Evolutionary conservation across 1,140 invertebrate genomes (phyloP).

Genomic region (Cydia fagiglandana): DNA sequence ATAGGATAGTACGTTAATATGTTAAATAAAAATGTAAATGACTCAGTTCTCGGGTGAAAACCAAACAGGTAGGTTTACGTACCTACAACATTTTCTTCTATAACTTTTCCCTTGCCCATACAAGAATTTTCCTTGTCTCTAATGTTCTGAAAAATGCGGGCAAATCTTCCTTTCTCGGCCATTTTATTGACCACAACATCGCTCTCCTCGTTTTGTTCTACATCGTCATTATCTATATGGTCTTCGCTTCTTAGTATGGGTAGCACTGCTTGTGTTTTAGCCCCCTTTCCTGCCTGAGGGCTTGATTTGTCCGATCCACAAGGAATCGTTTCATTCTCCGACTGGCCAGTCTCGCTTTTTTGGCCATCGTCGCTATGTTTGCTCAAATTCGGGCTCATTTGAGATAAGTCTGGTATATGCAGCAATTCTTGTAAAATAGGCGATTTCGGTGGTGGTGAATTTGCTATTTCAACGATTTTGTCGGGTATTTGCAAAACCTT

Average conservation of each 20-base stretch:
- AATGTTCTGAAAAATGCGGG: constrained; percentile 69
- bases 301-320: constrained; percentile 75
- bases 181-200: constrained; percentile 68
- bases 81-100: constrained; percentile 67
- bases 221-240: constrained; percentile 56
- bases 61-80: constrained; percentile 34
- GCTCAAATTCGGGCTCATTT: constrained; percentile 70
- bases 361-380: constrained; percentile 71
- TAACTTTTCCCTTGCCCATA: constrained; percentile 75
- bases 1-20: no score
- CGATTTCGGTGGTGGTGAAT: constrained; percentile 69
- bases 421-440: constrained; percentile 67
- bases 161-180: constrained; percentile 70
- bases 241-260: constrained; percentile 74
- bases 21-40: no score
- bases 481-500: constrained; percentile 59
- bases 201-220: constrained; percentile 50
- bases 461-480: constrained; percentile 59
- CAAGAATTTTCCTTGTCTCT: constrained; percentile 74
- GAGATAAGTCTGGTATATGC: constrained; percentile 66
- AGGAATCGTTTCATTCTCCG: constrained; percentile 76
- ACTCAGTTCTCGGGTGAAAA: background rate
- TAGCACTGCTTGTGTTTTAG: constrained; percentile 75
- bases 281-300: constrained; percentile 61
- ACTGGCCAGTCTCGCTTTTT: constrained; percentile 68